Evolutionary conservation across 2,797 vertebrate species (phyloP).

Genomic region (Bryconaethiops microstoma): DNA sequence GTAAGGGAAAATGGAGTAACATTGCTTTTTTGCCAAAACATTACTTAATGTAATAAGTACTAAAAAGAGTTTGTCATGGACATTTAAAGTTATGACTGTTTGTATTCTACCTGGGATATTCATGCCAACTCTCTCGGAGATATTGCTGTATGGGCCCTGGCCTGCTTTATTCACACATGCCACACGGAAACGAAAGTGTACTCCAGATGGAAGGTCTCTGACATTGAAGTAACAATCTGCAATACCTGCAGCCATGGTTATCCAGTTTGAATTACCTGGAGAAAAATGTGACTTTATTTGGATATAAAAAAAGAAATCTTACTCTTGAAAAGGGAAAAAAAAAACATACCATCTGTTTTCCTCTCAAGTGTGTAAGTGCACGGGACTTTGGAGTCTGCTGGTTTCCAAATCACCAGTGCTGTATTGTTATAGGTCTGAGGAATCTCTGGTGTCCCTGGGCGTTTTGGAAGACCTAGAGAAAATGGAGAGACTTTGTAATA

Average conservation of each 20-base stretch:
- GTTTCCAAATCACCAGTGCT: slow-evolving; percentile 92
- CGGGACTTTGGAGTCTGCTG: slow-evolving; percentile 84
- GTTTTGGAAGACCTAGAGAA: slow-evolving; percentile 83
- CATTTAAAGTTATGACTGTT: neutral
- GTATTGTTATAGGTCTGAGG: slow-evolving; percentile 94
- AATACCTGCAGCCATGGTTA: slow-evolving; percentile 82
- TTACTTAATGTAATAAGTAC: neutral
- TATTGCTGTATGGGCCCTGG: slow-evolving; percentile 87
- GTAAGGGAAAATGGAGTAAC: neutral
- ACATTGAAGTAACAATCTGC: slow-evolving; percentile 92
- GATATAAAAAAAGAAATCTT: neutral
- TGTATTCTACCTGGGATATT: slow-evolving; percentile 73
- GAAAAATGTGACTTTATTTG: neutral
- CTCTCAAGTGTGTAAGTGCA: slow-evolving; percentile 90
- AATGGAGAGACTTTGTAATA: neutral
- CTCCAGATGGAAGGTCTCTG: slow-evolving; percentile 79
- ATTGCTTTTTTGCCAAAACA: neutral
- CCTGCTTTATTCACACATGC: slow-evolving; percentile 91
- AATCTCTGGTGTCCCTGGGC: slow-evolving; percentile 89
- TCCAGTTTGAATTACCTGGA: slow-evolving; percentile 86
- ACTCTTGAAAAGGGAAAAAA: neutral
- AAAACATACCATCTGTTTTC: slow-evolving; percentile 81
- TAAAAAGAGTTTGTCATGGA: neutral
- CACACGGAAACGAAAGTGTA: slow-evolving; percentile 83
- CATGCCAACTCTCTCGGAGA: slow-evolving; percentile 80